Base-by-base conservation (phyloP, 2,888 invertebrate genomes). In the Drosophila borealis region DNA sequence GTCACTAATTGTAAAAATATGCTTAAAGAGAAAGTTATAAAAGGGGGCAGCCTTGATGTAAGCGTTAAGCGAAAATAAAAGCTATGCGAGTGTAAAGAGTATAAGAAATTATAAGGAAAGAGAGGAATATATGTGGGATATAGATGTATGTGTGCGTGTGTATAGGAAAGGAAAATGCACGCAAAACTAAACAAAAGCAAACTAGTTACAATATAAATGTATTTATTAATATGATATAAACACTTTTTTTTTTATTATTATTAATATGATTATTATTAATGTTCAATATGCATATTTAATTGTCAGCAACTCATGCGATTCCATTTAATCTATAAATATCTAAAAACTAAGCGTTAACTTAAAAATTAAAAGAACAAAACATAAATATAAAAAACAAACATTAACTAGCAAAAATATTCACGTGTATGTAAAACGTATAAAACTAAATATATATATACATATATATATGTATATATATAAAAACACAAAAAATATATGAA, bases 181-280 rank as follows among this genome's bases (percentile, higher is more conserved):
- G 53, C 50, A 54, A 54, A 71, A 55, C 48, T 45, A 66, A 54
- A 68, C 56, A 46, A 57, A 70, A 59, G 46, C 50, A 48, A 50
- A 70, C 76, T 82, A 82, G 88, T 73, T 81, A 81, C 81, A 82
- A 84, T 81, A 76, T 81, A 71, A 68, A 78, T 85, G 88, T 82
- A 82, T 87, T 88, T 88, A 85, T 82, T 67, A 65, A 74, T 77
- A 69, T 48, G 53, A 60, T 74, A 51, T 67, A 79, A 75, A 79
- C 33, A 2, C 45, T 61, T 53, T 64, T 70, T 79, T 81, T 86
- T 81, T 81, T 70, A 11, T 21, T 21, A 19, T 49, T 63, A 49
- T 48, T 56, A 57, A 44, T 33, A 54, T 33, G 45, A 73, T 53
- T 55, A 70, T 44, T 57, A 63, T 60, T 53, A 62, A 48, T 59